Conservation (phyloP, 2,113 vertebrate species). For the Nanger granti region DNA sequence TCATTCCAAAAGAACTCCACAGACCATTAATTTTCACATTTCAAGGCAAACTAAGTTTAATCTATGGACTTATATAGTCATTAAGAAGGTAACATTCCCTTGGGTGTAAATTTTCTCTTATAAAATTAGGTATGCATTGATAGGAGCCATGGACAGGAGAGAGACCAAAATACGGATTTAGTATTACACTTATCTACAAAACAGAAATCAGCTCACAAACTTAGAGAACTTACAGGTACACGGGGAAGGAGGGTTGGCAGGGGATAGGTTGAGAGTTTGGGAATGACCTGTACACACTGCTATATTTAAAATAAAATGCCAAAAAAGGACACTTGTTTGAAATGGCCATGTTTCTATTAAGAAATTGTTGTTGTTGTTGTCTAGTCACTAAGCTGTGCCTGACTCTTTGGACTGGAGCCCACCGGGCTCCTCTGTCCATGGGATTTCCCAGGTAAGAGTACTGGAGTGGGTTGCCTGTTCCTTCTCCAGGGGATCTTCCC, state of each 20-base stretch:
- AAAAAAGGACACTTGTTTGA: not conserved
- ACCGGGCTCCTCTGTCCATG: not conserved
- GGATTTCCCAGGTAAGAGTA: not conserved
- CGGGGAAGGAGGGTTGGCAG: not conserved
- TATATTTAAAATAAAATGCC: not conserved
- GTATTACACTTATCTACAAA: not conserved
- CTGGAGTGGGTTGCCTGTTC: not conserved
- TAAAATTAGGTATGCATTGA: not conserved
- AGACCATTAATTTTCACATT: conserved; percentile 20
- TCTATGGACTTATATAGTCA: not conserved
- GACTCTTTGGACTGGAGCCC: not conserved
- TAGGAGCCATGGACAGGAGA: not conserved
- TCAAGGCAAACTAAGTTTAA: conserved; percentile 1
- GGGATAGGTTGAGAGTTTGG: not conserved
- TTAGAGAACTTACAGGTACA: not conserved
- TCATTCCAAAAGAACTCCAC: not conserved
- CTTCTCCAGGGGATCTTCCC: not conserved
- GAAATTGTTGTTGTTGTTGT: not conserved
- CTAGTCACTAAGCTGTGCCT: not conserved
- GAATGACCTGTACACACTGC: not conserved
- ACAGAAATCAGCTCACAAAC: not conserved
- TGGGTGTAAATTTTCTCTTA: not conserved
- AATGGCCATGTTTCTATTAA: not conserved
- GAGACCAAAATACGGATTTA: not conserved
- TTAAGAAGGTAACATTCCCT: not conserved